Conservation (phyloP, 2,113 vertebrate species). For the Oxyura jamaicensis region DNA sequence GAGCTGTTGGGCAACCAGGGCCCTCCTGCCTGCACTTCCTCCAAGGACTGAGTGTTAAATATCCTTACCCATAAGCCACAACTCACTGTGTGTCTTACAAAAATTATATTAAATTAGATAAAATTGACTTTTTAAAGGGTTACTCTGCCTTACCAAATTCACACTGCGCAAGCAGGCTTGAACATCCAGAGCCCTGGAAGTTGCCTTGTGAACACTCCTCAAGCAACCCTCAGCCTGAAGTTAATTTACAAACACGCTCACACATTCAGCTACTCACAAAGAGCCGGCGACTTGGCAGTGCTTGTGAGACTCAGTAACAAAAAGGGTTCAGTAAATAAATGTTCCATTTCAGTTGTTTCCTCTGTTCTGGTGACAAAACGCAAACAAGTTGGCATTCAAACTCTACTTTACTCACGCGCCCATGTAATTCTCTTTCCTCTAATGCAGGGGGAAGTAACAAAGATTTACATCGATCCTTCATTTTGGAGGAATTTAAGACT, state of each 20-base stretch:
- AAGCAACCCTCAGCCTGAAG: not conserved
- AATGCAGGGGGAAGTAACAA: not conserved
- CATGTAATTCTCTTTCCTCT: not conserved
- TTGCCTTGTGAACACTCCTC: not conserved
- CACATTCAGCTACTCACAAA: not conserved
- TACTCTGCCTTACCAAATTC: not conserved
- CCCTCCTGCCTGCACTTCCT: not conserved
- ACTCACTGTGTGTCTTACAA: not conserved
- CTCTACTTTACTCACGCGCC: not conserved
- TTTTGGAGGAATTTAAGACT: not conserved
- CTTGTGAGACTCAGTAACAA: not conserved
- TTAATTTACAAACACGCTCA: not conserved
- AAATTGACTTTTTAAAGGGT: not conserved
- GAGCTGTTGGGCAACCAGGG: not conserved
- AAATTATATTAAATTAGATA: not conserved
- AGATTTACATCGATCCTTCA: not conserved
- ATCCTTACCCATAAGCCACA: not conserved
- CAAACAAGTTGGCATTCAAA: not conserved
- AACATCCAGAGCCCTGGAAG: not conserved
- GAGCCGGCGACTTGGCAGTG: not conserved
- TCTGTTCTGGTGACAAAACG: not conserved
- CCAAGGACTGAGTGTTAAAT: not conserved
- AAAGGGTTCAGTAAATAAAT: slow-evolving; percentile 18
- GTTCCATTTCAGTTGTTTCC: not conserved
- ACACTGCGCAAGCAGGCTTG: not conserved